Evolutionary conservation across 1,140 invertebrate species (phyloP).

Genomic region (Sarcophaga bullata): DNA sequence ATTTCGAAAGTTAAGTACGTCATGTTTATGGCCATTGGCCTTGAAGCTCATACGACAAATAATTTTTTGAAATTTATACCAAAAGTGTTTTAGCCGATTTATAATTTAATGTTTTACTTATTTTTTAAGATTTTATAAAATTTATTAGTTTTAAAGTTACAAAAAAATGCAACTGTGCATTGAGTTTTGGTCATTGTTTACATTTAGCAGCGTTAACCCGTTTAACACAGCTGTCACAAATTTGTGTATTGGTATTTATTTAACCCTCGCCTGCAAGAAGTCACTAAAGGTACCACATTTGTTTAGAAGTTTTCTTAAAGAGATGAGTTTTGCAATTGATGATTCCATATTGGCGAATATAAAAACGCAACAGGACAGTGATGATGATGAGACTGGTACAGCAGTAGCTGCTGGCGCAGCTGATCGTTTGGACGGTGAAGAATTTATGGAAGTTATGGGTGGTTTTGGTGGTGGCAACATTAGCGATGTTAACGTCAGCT

Average conservation of each 20-base stretch:
- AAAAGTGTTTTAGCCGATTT: too few relatives aligned
- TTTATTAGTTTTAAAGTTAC: too few relatives aligned
- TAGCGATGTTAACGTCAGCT: neutral
- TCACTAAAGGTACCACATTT: neutral
- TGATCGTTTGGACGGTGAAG: neutral
- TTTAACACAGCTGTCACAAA: slow-evolving; percentile 3
- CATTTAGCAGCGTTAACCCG: slow-evolving; percentile 3
- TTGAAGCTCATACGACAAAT: too few relatives aligned
- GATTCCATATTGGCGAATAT: slow-evolving; percentile 31
- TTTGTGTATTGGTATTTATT: slow-evolving; percentile 4
- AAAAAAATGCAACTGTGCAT: too few relatives aligned
- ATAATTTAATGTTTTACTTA: too few relatives aligned
- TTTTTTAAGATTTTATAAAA: too few relatives aligned
- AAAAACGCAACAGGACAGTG: slow-evolving; percentile 14
- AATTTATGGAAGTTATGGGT: slow-evolving; percentile 26
- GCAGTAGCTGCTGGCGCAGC: neutral
- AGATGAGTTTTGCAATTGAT: slow-evolving; percentile 8
- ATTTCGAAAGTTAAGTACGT: too few relatives aligned
- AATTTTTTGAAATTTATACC: too few relatives aligned
- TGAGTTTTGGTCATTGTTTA: neutral
- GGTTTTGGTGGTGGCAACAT: slow-evolving; percentile 22
- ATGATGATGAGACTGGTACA: slow-evolving; percentile 6
- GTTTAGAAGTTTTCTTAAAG: neutral
- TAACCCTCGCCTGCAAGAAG: neutral
- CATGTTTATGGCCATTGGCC: too few relatives aligned